Evolutionary conservation across 2,797 vertebrate species (phyloP).

Genomic region (Pseudomugil gertrudae): DNA sequence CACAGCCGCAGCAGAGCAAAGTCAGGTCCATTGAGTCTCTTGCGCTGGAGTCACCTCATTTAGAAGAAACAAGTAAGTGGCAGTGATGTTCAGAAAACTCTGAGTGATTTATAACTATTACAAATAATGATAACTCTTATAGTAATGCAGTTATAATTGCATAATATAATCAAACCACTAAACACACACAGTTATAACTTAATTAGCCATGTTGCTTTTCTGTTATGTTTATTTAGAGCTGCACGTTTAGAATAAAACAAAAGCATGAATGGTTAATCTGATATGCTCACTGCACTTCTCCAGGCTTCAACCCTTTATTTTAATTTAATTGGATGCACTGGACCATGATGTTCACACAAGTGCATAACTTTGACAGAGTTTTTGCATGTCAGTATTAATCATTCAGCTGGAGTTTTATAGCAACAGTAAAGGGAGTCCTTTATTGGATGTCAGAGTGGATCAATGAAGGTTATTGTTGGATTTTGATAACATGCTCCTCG

Average conservation of each 20-base stretch:
- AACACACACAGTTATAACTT: neutral
- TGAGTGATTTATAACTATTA: neutral
- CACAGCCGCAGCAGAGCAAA: conserved; percentile 65
- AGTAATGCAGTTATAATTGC: neutral
- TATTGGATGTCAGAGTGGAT: conserved; percentile 13
- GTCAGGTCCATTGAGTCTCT: conserved; percentile 79
- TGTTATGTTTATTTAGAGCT: too few relatives aligned
- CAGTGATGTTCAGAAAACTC: neutral
- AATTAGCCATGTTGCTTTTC: too few relatives aligned
- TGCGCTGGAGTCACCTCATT: conserved; percentile 74
- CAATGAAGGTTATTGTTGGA: conserved; percentile 14
- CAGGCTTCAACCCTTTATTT: conserved; percentile 18
- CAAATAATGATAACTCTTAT: neutral
- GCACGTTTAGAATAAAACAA: too few relatives aligned
- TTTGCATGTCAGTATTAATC: conserved; percentile 19
- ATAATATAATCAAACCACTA: neutral
- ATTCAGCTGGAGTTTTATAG: conserved; percentile 4
- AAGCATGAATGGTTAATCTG: neutral
- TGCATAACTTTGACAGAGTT: conserved; percentile 14
- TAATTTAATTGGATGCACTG: conserved; percentile 41
- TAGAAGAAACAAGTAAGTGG: conserved; percentile 64
- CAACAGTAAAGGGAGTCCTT: neutral
- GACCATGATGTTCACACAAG: conserved; percentile 30
- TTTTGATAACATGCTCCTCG: conserved; percentile 9
- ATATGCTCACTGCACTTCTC: conserved; percentile 22